Base-by-base conservation (phyloP, 2,113 vertebrate species). In the Saimiri boliviensis region DNA sequence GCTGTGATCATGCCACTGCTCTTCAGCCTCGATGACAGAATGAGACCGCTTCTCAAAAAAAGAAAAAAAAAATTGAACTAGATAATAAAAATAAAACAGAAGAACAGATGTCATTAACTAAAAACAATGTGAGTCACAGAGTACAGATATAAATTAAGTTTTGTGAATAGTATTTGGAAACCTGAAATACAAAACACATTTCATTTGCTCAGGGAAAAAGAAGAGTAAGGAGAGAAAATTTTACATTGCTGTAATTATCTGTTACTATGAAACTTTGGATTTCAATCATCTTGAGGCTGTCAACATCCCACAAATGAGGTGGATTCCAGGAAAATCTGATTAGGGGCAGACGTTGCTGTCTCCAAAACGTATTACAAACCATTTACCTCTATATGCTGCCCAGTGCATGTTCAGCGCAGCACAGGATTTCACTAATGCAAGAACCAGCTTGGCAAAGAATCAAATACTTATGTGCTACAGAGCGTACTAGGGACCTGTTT, bases 51-150 rank as follows among this genome's bases (percentile, higher is more conserved):
- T 68, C 32, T 68, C 66, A 68, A 68, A 68, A 68, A 17, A 68
- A 68, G 7, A 68, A 35, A 68, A 68, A 68, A 68, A 73, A 77
- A 32, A 77, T 19, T 32, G 73, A 47, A 47, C 27, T 45, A 47
- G 14, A 77, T 77, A 81, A 76, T 86, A 83, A 95, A 93, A 94
- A 60, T 70, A 83, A 66, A 86, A 60, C 30, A 92, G 82, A 96
- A 91, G 93, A 86, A 83, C 47, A 86, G 86, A 90, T 56, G 52
- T 76, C 60, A 76, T 42, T 45, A 86, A 81, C 49, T 47, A 13
- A 87, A 91, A 94, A 35, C 20, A 83, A n/a, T 52, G 13, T 52
- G 60, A 95, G 47, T 86, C 79, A 95, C n/a, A 93, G 8, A 79
- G 52, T 6, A 89, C 83, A 86, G 52, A 93, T 27, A 79, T 73